Evolutionary conservation across 2,113 vertebrate genomes (phyloP).

Genomic region (Henicopernis longicauda): DNA sequence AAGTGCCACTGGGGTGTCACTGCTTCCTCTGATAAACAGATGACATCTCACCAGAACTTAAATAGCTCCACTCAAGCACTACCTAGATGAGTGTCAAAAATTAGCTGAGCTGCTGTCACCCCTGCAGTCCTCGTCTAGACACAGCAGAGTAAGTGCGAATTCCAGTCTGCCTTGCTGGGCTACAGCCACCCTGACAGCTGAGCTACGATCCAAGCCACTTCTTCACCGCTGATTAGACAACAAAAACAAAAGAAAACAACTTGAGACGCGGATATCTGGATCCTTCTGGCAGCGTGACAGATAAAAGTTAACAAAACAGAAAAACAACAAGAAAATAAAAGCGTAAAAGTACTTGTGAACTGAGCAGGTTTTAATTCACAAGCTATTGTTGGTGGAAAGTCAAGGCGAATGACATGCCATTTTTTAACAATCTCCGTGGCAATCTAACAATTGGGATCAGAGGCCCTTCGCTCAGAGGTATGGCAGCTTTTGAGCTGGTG

Average conservation of each 20-base stretch:
- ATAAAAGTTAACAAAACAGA: neutral
- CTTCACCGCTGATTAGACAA: neutral
- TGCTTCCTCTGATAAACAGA: neutral
- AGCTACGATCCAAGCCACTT: neutral
- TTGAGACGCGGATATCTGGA: neutral
- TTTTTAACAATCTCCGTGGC: neutral
- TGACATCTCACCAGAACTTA: constrained; percentile 3
- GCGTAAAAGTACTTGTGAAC: neutral
- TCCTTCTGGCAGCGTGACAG: neutral
- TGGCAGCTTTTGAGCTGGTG: neutral
- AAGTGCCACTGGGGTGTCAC: neutral
- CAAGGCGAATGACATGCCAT: neutral
- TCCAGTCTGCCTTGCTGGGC: constrained; percentile 2
- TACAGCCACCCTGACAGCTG: neutral
- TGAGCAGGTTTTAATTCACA: neutral
- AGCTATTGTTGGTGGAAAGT: neutral
- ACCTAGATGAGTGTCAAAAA: constrained; percentile 50
- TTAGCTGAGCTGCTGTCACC: constrained; percentile 29
- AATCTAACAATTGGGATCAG: neutral
- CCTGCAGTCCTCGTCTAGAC: constrained; percentile 19
- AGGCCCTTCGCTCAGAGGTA: neutral
- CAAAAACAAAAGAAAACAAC: neutral
- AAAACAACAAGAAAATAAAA: neutral
- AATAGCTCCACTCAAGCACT: constrained; percentile 7
- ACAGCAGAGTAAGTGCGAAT: neutral